Evolutionary conservation across 2,797 vertebrate genomes (phyloP).

Genomic region (Tympanoctomys barrerae): DNA sequence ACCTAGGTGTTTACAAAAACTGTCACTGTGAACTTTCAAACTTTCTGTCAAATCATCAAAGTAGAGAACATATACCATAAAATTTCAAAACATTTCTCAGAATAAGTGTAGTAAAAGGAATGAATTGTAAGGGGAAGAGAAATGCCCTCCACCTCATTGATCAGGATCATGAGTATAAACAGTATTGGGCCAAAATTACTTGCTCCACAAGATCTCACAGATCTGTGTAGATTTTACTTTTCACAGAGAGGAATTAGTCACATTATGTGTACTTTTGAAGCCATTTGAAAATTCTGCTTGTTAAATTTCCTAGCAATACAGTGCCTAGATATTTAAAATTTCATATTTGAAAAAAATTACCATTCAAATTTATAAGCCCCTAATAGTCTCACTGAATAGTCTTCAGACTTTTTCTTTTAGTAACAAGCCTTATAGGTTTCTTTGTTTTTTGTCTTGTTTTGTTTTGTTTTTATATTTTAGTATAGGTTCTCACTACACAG

Average conservation of each 20-base stretch:
- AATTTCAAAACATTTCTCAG: conserved; percentile 54
- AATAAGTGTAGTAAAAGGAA: conserved; percentile 41
- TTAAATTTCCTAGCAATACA: conserved; percentile 23
- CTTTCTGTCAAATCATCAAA: background rate
- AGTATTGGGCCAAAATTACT: background rate
- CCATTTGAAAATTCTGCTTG: conserved; percentile 3
- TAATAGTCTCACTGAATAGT: background rate
- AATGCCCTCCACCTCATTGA: background rate
- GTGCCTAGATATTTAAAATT: background rate
- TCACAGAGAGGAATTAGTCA: background rate
- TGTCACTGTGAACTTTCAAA: conserved; percentile 56
- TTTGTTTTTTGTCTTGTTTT: no score
- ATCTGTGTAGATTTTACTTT: background rate
- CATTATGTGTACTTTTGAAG: conserved; percentile 21
- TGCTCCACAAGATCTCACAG: background rate
- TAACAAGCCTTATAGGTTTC: background rate
- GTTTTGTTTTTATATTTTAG: no score
- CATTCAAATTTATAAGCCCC: background rate
- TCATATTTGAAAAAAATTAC: conserved; percentile 20
- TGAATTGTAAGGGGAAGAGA: conserved; percentile 30
- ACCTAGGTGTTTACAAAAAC: conserved; percentile 24
- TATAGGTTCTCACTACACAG: no score
- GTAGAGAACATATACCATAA: conserved; percentile 8
- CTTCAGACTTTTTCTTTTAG: background rate
- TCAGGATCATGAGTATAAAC: background rate